Percentiles rank a stretch among this genome's conserved stretches.
Evolutionary conservation across 2,113 vertebrate species (phyloP).

Genomic region (Saccopteryx bilineata): DNA sequence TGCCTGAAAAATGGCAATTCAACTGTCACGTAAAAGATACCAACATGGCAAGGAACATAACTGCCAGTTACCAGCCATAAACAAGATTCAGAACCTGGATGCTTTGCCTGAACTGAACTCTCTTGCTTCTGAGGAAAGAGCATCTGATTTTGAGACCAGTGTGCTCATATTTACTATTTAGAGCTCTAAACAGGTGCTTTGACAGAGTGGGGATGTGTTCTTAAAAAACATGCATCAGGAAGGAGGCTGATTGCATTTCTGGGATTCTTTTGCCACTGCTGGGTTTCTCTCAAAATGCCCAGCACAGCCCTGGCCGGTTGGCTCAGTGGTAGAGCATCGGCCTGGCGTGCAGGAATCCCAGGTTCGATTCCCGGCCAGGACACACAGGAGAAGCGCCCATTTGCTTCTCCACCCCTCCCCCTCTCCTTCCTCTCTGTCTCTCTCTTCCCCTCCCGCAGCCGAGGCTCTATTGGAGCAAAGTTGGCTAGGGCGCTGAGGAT

Average conservation of each 20-base stretch:
- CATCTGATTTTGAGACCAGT: not conserved
- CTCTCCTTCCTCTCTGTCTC: too few species aligned
- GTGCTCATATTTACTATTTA: conserved; percentile 11
- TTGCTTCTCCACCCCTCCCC: too few species aligned
- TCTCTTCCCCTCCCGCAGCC: too few species aligned
- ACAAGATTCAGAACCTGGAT: not conserved
- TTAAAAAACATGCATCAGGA: not conserved
- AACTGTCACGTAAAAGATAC: not conserved
- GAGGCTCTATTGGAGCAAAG: too few species aligned
- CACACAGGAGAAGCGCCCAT: too few species aligned
- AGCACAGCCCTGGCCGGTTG: not conserved
- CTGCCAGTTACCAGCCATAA: not conserved
- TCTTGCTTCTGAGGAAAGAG: not conserved
- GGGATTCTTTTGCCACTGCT: not conserved
- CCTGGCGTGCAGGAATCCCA: too few species aligned
- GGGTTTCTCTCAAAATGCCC: not conserved
- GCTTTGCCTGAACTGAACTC: not conserved
- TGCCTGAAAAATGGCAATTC: conserved; percentile 56
- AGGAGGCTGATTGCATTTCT: not conserved
- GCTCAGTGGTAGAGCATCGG: too few species aligned
- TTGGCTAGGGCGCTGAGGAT: too few species aligned
- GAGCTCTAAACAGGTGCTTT: conserved; percentile 3
- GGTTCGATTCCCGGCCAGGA: too few species aligned
- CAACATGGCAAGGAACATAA: not conserved
- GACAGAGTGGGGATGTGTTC: not conserved